Conservation (phyloP, 1,140 invertebrate species). For the Condylostylus longicornis region DNA sequence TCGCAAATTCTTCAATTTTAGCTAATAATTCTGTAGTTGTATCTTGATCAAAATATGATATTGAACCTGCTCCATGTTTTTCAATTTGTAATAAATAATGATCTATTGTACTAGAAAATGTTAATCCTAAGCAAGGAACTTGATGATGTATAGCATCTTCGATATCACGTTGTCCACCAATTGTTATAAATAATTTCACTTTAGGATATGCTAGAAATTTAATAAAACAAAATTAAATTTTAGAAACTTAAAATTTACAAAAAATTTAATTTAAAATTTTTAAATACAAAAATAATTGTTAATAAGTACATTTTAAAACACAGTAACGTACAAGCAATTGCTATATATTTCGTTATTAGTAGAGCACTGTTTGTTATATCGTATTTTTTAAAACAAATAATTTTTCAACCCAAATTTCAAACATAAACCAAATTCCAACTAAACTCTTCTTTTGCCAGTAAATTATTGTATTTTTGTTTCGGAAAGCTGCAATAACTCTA, state of each 20-base stretch:
- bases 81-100: constrained; percentile 6
- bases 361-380: no score
- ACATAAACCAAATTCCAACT: no score
- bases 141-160: constrained; percentile 40
- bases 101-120: not conserved
- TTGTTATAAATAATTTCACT: constrained; percentile 40
- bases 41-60: constrained; percentile 1
- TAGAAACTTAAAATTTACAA: not conserved
- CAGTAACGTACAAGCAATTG: no score
- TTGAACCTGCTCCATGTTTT: constrained; percentile 1
- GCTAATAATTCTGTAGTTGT: not conserved
- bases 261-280: no score
- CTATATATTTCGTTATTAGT: no score
- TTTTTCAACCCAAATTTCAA: no score
- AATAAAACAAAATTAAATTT: not conserved
- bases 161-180: constrained; percentile 42
- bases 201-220: constrained; percentile 36
- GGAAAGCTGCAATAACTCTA: no score
- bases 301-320: no score
- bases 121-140: constrained; percentile 38
- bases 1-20: constrained; percentile 1
- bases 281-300: no score
- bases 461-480: no score
- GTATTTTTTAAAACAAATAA: no score
- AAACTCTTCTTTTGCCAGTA: no score